Percentiles rank a stretch among this genome's conserved stretches.
Conservation (phyloP, 2,113 vertebrate genomes). For the Bufo gargarizans region DNA sequence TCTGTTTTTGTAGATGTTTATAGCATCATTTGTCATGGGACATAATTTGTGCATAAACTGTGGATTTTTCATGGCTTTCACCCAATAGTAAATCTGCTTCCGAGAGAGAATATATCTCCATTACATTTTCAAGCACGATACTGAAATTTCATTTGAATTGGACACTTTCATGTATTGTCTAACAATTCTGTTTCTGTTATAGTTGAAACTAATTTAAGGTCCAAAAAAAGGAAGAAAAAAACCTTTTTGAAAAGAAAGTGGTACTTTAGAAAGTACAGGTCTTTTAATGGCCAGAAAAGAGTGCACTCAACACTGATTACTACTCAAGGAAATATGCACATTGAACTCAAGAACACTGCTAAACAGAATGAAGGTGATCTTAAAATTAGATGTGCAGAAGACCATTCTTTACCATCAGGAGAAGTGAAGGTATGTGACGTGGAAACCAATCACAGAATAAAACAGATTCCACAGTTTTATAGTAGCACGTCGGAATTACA, state of each 20-base stretch:
- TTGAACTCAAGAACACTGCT: background rate
- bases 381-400: background rate
- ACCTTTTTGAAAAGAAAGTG: background rate
- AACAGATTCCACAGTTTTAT: background rate
- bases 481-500: background rate
- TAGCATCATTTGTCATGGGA: no score
- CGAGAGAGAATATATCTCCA: no score
- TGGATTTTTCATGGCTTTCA: no score
- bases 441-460: background rate
- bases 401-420: background rate
- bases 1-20: no score
- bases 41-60: no score
- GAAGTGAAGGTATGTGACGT: background rate
- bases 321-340: background rate
- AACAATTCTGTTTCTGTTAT: constrained; percentile 10
- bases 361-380: constrained; percentile 11
- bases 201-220: constrained; percentile 50
- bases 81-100: no score
- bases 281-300: background rate
- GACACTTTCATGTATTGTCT: background rate
- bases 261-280: background rate
- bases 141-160: background rate
- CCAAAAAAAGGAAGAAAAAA: constrained; percentile 9
- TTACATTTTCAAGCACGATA: background rate
- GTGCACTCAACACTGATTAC: background rate